Evolutionary conservation across 2,797 vertebrate species (phyloP), one percentile per base, ranked within the genome.

Genomic region (Channa striata): DNA sequence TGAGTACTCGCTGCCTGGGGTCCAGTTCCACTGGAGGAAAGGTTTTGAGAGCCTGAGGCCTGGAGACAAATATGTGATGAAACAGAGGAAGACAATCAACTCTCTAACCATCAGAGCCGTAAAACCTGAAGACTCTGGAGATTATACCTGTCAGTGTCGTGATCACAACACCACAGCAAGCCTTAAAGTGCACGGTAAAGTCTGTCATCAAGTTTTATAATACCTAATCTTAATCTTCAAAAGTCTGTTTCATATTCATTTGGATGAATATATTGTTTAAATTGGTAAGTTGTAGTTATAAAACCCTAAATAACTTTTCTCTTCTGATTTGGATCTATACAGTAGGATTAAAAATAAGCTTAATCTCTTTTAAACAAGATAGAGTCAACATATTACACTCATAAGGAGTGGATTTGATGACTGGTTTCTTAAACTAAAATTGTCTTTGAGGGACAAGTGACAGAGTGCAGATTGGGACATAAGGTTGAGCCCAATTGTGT

Each of bases 1-100:
- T 66, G 94, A 97, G 79, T 91, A 94, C 79, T 96, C 96, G 12
- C 91, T 94, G 58, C 68, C 94, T 2, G 92, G 86, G 1, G 81
- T 91, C 13, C 12, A 89, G 0, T 91, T 92, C 80, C 87, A 95
- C 70, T 97, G 96, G 96, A 93, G 77, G 73, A 95, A 86, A 88
- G 94, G 92, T 59, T 63, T 71, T 0, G 91, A 93, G 77, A 89
- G 68, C 9, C 89, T 95, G 59, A 86, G 92, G 11, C 59, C 90
- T 10, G 87, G 93, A 51, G 93, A 95, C 44, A 96, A 93, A 72
- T 93, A 94, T 20, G 81, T 92, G 67, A 93, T 95, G 87, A 96
- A 91, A 81, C 85, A 95, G 91, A 92, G 90, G 85, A 95, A 92
- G 46, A 92, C 93, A 0, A 8, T 77, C 21, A 93, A 91, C 60